phyloP scores from a whole-genome alignment of 2,113 vertebrate species.

The Promerops cafer region DNA sequence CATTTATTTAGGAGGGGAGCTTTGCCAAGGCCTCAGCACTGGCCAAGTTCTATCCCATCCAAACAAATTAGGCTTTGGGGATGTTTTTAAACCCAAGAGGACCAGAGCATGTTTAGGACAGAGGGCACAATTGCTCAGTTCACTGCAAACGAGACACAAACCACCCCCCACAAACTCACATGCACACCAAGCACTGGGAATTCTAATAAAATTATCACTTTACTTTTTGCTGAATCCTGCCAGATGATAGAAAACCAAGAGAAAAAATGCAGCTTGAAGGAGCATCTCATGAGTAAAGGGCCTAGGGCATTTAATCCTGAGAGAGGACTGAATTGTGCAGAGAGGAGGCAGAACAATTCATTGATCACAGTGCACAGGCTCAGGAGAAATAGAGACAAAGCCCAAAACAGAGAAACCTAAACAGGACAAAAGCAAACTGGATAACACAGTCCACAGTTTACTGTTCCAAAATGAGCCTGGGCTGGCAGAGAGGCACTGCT shows the following conservation, averaged over 20 bases:
- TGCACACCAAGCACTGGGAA: neutral
- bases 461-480: neutral
- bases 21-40: neutral
- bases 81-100: neutral
- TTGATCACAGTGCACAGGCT: neutral
- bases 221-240: neutral
- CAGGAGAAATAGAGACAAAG: neutral
- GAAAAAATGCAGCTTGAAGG: neutral
- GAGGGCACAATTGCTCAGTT: neutral
- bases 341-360: neutral
- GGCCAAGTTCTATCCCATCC: neutral
- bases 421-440: neutral
- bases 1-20: neutral
- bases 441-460: neutral
- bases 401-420: neutral
- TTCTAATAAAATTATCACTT: neutral
- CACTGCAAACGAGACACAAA: neutral
- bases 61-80: neutral
- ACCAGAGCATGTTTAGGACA: neutral
- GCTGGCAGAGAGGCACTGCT: neutral
- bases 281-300: neutral
- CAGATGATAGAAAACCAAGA: neutral
- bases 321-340: neutral
- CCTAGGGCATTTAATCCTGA: neutral
- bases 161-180: neutral